Evolutionary conservation across 1,140 invertebrate genomes (phyloP).

Genomic region (Subanguina moxae): DNA sequence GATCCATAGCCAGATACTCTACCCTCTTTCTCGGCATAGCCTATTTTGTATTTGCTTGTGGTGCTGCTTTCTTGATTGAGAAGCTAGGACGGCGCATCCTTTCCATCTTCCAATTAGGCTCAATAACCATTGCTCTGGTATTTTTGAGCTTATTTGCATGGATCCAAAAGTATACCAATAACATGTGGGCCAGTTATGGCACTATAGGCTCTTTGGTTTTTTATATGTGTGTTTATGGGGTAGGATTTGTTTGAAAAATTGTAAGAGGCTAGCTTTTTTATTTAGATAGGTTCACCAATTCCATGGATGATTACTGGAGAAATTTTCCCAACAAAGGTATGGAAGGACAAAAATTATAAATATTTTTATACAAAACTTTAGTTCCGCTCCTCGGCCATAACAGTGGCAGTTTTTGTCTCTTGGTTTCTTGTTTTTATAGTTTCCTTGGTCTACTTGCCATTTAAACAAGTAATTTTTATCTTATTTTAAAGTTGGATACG

Average conservation of each 20-base stretch:
- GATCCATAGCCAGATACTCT: conserved; percentile 36
- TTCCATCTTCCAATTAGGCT: conserved; percentile 47
- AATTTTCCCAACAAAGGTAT: conserved; percentile 39
- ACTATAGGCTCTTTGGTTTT: conserved; percentile 44
- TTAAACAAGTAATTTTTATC: conserved; percentile 50
- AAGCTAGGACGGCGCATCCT: conserved; percentile 34
- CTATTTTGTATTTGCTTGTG: conserved; percentile 53
- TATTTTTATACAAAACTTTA: conserved; percentile 26
- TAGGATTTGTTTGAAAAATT: no score
- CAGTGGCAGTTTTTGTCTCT: conserved; percentile 52
- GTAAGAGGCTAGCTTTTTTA: no score
- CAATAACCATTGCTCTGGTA: conserved; percentile 45
- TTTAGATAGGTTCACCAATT: conserved; percentile 45
- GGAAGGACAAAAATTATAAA: not conserved
- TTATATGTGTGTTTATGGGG: conserved; percentile 56
- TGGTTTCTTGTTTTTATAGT: conserved; percentile 55
- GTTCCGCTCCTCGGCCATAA: conserved; percentile 51
- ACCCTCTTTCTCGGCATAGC: conserved; percentile 52
- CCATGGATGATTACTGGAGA: conserved; percentile 57
- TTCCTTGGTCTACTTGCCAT: conserved; percentile 53
- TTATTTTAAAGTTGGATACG: no score
- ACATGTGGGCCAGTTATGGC: conserved; percentile 48
- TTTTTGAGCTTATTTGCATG: conserved; percentile 47
- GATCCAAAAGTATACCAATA: conserved; percentile 24
- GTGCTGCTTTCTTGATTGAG: conserved; percentile 50